Evolutionary conservation across 1,140 invertebrate genomes (phyloP), one percentile per base, ranked within the genome.

Genomic region (Hirudo medicinalis): DNA sequence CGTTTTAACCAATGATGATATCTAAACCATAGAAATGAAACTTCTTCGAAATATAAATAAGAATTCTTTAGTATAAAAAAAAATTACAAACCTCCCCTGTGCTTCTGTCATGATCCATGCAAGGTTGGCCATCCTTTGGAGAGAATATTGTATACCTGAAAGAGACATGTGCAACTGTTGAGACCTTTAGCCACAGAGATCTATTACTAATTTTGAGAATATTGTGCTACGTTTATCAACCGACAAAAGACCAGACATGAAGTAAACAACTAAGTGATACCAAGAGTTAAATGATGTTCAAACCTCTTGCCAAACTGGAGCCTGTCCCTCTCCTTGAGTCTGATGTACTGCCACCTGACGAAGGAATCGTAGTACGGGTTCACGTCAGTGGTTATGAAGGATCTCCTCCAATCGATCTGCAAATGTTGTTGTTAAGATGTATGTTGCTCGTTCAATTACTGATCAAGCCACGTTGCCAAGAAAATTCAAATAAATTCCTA

Each of bases 351-450:
- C 96, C 97, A 99, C 57, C 89, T 86, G 15, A 99, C 89, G 84
- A 99, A 99, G 0, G 93, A 95, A 85, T 99, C 96, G 83, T 90
- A 99, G 80, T 90, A 99, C 49, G 92, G 92, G 86, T 99, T 99
- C 0, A 86, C 90, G 85, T 99, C 94, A 0, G 97, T 99, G 43
- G 97, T 99, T 72, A 99, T 92, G 79, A 99, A 99, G 17, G 89
- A 91, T 67, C 97, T 85, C 49, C 97, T 85, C 94, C 95, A 99
- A 83, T 99, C 97, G 74, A 93, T 87, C 89, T 92, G 79, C n/a
- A 80, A 78, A 54, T 19, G 54, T 49, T 27, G 13, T 63, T 13
- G 29, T 63, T 63, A 15, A 60, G 11, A 22, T 19, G 22, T 32
- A n/a, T n/a, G n/a, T n/a, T n/a, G n/a, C n/a, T n/a, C n/a, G n/a